Conservation (phyloP, 2,888 invertebrate species). For the Thyatira batis region DNA sequence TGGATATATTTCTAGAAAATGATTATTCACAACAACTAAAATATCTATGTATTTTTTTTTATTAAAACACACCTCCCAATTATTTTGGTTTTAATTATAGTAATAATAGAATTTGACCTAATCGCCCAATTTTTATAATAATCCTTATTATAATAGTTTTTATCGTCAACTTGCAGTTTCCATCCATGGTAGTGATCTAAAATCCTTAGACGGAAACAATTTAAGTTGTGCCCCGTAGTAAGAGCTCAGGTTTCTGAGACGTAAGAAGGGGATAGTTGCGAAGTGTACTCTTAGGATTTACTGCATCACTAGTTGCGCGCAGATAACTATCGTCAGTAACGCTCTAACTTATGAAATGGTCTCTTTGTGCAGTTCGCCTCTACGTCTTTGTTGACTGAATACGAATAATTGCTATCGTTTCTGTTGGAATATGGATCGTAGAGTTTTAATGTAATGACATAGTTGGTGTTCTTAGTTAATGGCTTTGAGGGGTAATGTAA, state of each 20-base stretch:
- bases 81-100: too few relatives aligned
- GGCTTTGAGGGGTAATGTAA: constrained; percentile 49
- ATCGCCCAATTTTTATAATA: background rate
- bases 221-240: constrained; percentile 48
- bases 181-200: constrained; percentile 32
- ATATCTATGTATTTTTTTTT: too few relatives aligned
- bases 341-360: constrained; percentile 74
- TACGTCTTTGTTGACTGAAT: constrained; percentile 68
- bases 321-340: constrained; percentile 69
- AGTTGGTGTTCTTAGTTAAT: constrained; percentile 72
- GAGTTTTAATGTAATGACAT: constrained; percentile 66
- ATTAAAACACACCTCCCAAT: too few relatives aligned
- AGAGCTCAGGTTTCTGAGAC: constrained; percentile 48
- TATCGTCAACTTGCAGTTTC: constrained; percentile 19
- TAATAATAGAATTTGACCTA: too few relatives aligned
- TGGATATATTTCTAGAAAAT: background rate
- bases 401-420: constrained; percentile 70
- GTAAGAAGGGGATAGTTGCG: constrained; percentile 60
- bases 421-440: constrained; percentile 62
- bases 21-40: background rate
- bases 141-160: background rate
- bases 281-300: constrained; percentile 70
- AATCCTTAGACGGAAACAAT: constrained; percentile 49
- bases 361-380: constrained; percentile 58
- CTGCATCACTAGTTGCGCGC: constrained; percentile 74